Percentiles rank a stretch among this genome's conserved stretches.
These are phyloP conservation scores for Agonopterix arenella DNA, from an alignment of 2,888 invertebrate species.

Conservation along the genomic window DNA sequence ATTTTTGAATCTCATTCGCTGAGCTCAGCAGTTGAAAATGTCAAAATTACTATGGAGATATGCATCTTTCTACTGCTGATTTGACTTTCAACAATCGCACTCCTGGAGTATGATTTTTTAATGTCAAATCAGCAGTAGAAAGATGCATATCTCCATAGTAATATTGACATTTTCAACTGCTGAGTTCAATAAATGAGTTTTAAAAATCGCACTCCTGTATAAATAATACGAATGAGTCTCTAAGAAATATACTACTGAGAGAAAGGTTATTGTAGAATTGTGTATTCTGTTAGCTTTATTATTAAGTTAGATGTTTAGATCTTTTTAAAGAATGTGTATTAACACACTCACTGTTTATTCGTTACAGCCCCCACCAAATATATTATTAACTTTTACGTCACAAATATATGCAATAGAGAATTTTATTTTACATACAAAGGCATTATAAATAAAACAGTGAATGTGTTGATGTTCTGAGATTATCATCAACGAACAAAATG, in stretches of 20 bases:
- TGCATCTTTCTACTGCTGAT: no score
- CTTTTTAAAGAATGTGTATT: constrained; percentile 55
- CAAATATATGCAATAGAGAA: constrained; percentile 18
- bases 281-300: constrained; percentile 67
- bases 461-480: constrained; percentile 70
- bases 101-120: no score
- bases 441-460: constrained; percentile 56
- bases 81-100: no score
- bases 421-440: constrained; percentile 13
- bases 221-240: constrained; percentile 5
- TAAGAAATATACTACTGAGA: constrained; percentile 4
- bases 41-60: no score
- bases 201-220: no score
- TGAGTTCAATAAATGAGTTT: no score
- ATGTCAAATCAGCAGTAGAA: no score
- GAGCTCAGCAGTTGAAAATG: no score
- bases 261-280: constrained; percentile 29
- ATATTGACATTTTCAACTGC: no score
- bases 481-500: constrained; percentile 59
- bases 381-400: constrained; percentile 39
- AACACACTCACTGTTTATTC: constrained; percentile 74
- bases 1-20: no score
- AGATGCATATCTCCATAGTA: no score
- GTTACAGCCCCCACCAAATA: constrained; percentile 66
- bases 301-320: constrained; percentile 28